Evolutionary conservation across 2,797 vertebrate genomes (phyloP).

Genomic region (Peromyscus nudipes): DNA sequence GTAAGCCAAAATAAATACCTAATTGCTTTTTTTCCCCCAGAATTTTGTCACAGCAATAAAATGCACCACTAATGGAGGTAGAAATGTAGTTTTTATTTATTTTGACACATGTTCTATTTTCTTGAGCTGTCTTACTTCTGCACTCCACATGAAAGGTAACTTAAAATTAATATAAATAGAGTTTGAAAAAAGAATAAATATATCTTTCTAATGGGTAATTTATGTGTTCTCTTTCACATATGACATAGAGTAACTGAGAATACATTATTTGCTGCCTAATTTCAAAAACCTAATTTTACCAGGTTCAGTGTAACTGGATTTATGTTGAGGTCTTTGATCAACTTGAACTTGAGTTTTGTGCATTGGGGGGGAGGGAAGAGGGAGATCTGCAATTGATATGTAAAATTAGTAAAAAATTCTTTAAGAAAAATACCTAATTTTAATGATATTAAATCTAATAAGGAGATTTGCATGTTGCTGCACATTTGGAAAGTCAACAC

Average conservation of each 20-base stretch:
- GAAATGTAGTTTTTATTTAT: background rate
- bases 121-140: background rate
- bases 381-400: too few relatives aligned
- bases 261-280: background rate
- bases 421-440: too few relatives aligned
- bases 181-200: background rate
- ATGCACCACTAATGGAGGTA: background rate
- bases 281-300: background rate
- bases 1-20: background rate
- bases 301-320: too few relatives aligned
- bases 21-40: background rate
- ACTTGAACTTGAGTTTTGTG: too few relatives aligned
- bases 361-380: too few relatives aligned
- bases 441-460: background rate
- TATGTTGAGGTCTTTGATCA: too few relatives aligned
- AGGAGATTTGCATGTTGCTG: background rate
- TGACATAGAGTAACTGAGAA: background rate
- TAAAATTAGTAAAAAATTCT: too few relatives aligned
- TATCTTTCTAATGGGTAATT: background rate
- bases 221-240: background rate
- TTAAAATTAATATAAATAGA: background rate
- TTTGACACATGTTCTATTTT: background rate
- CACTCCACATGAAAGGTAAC: background rate
- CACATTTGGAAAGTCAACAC: background rate
- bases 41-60: background rate